These are phyloP conservation scores for Burhinus bistriatus DNA, from an alignment of 2,113 vertebrate genomes.

Conservation along the genomic window DNA sequence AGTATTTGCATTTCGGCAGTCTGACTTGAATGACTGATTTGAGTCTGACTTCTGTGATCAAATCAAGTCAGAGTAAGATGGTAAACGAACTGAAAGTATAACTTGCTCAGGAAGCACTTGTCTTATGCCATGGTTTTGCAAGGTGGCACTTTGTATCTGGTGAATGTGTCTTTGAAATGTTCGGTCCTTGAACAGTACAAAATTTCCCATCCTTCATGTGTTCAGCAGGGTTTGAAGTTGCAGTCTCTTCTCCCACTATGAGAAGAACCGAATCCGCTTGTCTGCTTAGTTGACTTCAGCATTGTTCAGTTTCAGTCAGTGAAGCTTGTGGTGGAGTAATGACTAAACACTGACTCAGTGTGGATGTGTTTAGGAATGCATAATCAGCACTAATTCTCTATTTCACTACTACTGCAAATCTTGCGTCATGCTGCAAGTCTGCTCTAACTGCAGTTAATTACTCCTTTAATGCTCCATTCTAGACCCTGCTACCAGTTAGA, in stretches of 20 bases:
- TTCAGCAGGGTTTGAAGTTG: background rate
- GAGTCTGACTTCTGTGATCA: background rate
- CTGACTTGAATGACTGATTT: background rate
- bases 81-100: background rate
- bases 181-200: background rate
- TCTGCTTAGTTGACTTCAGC: background rate
- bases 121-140: background rate
- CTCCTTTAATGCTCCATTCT: background rate
- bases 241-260: background rate
- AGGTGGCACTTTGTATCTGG: background rate
- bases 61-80: background rate
- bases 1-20: background rate
- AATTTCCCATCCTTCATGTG: background rate
- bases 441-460: background rate
- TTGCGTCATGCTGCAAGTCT: background rate
- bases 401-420: background rate
- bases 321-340: background rate
- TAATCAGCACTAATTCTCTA: constrained; percentile 33
- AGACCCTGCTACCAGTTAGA: background rate
- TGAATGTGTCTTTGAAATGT: background rate
- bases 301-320: background rate
- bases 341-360: constrained; percentile 49
- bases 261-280: background rate
- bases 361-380: background rate
- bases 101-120: background rate